Evolutionary conservation across 2,888 invertebrate genomes (phyloP).

Genomic region (Protophormia terraenovae): DNA sequence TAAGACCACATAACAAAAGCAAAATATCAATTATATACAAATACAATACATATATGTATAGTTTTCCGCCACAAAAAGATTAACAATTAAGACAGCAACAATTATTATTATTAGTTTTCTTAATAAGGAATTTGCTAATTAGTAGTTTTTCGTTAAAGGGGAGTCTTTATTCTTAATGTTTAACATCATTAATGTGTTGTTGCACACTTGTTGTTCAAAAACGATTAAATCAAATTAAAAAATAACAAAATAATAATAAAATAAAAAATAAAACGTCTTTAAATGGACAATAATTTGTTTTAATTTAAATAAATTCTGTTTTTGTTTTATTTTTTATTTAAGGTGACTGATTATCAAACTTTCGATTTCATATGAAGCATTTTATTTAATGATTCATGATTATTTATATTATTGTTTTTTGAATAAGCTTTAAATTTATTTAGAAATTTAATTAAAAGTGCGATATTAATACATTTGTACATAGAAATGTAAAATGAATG

Average conservation of each 20-base stretch:
- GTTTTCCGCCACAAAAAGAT: background rate
- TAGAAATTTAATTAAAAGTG: background rate
- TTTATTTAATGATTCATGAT: conserved; percentile 9
- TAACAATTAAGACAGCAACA: background rate
- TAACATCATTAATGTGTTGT: conserved; percentile 15
- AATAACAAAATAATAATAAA: too few species aligned
- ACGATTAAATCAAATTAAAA: background rate
- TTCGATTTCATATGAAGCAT: background rate
- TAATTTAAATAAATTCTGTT: background rate
- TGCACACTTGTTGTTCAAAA: background rate
- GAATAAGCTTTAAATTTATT: background rate
- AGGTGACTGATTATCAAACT: background rate
- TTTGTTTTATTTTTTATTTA: background rate
- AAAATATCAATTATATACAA: background rate
- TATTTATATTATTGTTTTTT: background rate
- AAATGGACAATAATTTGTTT: background rate
- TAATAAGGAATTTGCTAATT: conserved; percentile 31
- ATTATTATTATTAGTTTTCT: background rate
- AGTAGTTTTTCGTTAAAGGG: background rate
- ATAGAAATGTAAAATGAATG: background rate
- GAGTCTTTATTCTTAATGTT: background rate
- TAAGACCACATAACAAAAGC: background rate
- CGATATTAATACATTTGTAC: background rate
- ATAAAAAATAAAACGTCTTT: background rate
- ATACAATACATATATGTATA: background rate